A percentile compares a stretch with the other conserved stretches of the same genome.
Evolutionary conservation across 2,888 invertebrate genomes (phyloP).

Genomic region (Busseola fusca): DNA sequence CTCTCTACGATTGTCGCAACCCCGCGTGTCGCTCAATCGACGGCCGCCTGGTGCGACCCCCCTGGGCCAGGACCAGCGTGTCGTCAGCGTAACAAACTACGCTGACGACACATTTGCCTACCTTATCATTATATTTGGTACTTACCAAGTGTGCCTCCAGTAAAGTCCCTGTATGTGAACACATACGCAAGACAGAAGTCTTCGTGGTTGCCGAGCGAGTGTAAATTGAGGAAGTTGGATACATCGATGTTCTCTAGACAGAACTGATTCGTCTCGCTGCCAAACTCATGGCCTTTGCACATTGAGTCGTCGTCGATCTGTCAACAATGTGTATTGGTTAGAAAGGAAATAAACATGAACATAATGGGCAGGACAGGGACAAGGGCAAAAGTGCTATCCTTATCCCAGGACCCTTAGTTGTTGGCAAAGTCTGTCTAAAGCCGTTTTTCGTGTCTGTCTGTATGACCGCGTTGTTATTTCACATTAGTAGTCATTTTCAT

Average conservation of each 20-base stretch:
- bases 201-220: conserved; percentile 98
- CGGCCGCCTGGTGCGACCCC: too few species aligned
- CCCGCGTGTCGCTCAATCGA: too few species aligned
- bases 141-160: conserved; percentile 96
- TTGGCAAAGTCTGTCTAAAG: too few species aligned
- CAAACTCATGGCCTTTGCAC: conserved; percentile 86
- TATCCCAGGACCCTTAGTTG: too few species aligned
- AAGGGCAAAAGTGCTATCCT: background rate
- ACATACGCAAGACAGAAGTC: conserved; percentile 99
- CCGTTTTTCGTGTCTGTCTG: background rate
- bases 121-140: background rate
- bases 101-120: too few species aligned
- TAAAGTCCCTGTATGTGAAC: conserved; percentile 99
- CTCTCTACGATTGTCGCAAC: too few species aligned
- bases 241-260: conserved; percentile 99
- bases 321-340: conserved; percentile 10
- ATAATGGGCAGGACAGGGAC: background rate
- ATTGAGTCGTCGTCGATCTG: conserved; percentile 98
- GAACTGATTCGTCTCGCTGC: conserved; percentile 94
- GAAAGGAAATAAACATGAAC: background rate
- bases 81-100: too few species aligned
- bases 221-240: conserved; percentile 99
- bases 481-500: background rate
- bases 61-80: too few species aligned
- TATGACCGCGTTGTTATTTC: background rate